phyloP scores from a whole-genome alignment of 2,888 invertebrate genomes.

The Erpobdella octoculata region DNA sequence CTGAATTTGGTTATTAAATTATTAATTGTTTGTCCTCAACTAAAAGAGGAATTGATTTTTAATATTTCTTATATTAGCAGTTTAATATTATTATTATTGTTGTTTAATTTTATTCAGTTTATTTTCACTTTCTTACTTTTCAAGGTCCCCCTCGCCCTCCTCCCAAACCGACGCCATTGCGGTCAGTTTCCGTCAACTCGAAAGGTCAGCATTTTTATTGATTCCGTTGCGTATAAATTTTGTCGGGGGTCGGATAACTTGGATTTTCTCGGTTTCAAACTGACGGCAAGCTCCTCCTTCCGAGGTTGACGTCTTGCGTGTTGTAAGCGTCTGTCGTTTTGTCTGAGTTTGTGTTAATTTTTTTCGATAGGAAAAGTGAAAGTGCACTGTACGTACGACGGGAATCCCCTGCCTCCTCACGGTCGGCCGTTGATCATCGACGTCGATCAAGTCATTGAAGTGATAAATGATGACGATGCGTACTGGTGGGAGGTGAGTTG shows the following conservation, averaged over 20 bases:
- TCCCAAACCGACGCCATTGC: conserved; percentile 22
- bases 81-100: neutral
- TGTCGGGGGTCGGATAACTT: too few species aligned
- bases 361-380: conserved; percentile 30
- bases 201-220: too few species aligned
- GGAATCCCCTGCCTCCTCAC: conserved; percentile 39
- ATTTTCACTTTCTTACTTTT: neutral
- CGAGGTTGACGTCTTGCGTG: too few species aligned
- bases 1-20: neutral
- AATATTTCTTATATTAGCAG: neutral
- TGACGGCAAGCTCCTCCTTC: too few species aligned
- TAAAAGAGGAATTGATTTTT: neutral
- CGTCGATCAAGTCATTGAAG: conserved; percentile 46
- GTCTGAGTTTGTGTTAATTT: too few species aligned
- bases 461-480: conserved; percentile 44
- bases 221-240: too few species aligned
- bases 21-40: neutral
- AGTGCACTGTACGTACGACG: conserved; percentile 34
- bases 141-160: conserved; percentile 27
- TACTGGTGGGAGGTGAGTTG: conserved; percentile 50
- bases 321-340: too few species aligned
- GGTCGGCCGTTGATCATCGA: conserved; percentile 41
- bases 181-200: neutral
- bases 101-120: conserved; percentile 1
- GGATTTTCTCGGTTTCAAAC: too few species aligned